Base-by-base conservation (phyloP, 2,888 invertebrate species). In the Willowsia nigromaculata region DNA sequence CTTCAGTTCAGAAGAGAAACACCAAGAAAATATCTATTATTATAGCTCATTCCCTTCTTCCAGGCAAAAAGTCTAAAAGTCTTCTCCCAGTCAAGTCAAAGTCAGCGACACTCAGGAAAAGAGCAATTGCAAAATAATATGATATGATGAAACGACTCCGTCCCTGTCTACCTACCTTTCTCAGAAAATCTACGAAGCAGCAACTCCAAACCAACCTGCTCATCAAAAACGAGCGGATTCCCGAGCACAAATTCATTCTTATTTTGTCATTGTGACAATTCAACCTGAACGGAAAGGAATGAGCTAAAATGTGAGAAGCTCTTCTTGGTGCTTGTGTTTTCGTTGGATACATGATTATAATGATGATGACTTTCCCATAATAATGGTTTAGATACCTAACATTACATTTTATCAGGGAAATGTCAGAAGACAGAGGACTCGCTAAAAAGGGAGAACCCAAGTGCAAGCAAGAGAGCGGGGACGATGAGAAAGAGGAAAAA, bases 61-160 rank as follows among this genome's bases (percentile, higher is more conserved):
- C 11, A 40, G 76, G 4, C 47, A 47, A 18, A n/a, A n/a, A n/a
- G n/a, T n/a, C n/a, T n/a, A n/a, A n/a, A n/a, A n/a, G n/a, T n/a
- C n/a, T n/a, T n/a, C n/a, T n/a, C n/a, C n/a, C n/a, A n/a, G 13
- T 47, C 15, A 22, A 50, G 27, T 47, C 76, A 76, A 47, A 25
- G 47, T 22, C 56, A 18, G 22, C 56, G 22, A 4, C 22, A 76
- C 76, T 7, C 71, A 25, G 47, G 47, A 76, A 50, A 50, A 25
- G 50, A 76, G 18, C 76, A 76, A 76, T 76, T 76, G 76, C 76
- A 76, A 68, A 37, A 68, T 68, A 47, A 50, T 76, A 25, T 76
- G 30, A 50, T 25, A 76, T 76, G 76, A 76, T 76, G 76, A 50
- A 50, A 76, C 50, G 47, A 76, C 62, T 65, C 0, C 33, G 30